phyloP scores from a whole-genome alignment of 2,888 invertebrate genomes.

The Linhomoeus sp. region DNA sequence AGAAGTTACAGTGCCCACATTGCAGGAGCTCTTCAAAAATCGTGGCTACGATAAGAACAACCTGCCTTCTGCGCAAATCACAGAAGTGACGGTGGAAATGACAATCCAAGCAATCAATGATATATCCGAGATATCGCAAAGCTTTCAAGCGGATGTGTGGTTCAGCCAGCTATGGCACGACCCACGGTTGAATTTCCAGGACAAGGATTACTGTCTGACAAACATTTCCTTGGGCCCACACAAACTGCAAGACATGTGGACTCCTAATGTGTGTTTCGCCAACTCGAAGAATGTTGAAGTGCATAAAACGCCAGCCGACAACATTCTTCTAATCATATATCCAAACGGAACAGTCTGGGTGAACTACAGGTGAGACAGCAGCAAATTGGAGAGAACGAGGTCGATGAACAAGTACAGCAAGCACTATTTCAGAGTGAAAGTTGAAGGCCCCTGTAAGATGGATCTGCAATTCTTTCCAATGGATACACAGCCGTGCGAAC shows the following conservation, averaged over 20 bases:
- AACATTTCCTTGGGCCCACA: conserved; percentile 24
- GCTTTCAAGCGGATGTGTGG: conserved; percentile 9
- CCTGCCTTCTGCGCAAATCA: too few relatives aligned
- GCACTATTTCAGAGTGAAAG: conserved; percentile 1
- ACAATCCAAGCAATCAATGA: conserved; percentile 23
- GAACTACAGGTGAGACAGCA: conserved; percentile 19
- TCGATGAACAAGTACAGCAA: too few relatives aligned
- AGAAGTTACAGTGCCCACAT: too few relatives aligned
- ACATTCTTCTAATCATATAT: conserved; percentile 23
- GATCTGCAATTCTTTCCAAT: conserved; percentile 22
- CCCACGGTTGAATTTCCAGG: conserved; percentile 18
- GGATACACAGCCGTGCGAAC: conserved; percentile 25
- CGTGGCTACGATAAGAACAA: too few relatives aligned
- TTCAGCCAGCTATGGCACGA: conserved; percentile 20
- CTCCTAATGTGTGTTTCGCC: conserved; percentile 26
- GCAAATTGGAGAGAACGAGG: too few relatives aligned
- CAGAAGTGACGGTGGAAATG: too few relatives aligned
- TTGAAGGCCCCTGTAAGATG: conserved; percentile 20
- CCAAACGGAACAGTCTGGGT: conserved; percentile 26
- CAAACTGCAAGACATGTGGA: conserved; percentile 23
- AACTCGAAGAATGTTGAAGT: conserved; percentile 27
- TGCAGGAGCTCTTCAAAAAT: too few relatives aligned
- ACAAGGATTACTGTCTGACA: conserved; percentile 7
- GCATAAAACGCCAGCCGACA: conserved; percentile 22
- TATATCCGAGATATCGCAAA: conserved; percentile 22